Evolutionary conservation across 1,140 invertebrate species (phyloP), one percentile per base, ranked within the genome.

Genomic region (Neodiprion virginianus): DNA sequence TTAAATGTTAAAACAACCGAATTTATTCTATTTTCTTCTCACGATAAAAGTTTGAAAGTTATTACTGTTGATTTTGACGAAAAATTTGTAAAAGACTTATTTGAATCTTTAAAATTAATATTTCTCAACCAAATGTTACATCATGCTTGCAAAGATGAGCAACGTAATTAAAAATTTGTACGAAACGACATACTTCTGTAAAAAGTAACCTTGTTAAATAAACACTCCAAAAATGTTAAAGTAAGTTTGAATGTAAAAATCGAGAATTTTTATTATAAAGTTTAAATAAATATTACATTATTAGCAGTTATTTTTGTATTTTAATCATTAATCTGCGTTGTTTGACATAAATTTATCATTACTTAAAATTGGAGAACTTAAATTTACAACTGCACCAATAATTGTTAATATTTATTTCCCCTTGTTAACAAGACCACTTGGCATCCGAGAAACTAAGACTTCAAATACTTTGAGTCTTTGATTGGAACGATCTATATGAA

Each of bases 391-490:
- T 49, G 40, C 69, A 72, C 69, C 67, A 49, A 72, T 66, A 67
- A 75, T 67, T 12, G 61, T 71, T 12, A 75, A 69, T 67, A 75
- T 72, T 72, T 72, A 8, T 12, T 75, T 71, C 17, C 21, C 67
- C 23, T 53, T 71, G 10, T 11, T 11, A 23, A 75, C 10, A 23
- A 75, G 61, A 47, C 67, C 67, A 21, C 8, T 61, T 48, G 69
- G 69, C 21, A 75, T 28, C 21, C 23, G 9, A 11, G 17, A 23
- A 11, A 40, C 28, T 72, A 75, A 72, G 17, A 75, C 48, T 68
- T 75, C 53, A n/a, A 75, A 75, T 5, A 50, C 65, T 67, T 75
- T 75, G 1, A 75, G 28, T 75, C 69, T 21, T 21, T 21, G 17
- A 21, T 21, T 21, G 17, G 17, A 21, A 21, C 17, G 17, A 21